Evolutionary conservation across 2,113 vertebrate species (phyloP), one percentile per base, ranked within the genome.

Genomic region (Chrysemys picta): DNA sequence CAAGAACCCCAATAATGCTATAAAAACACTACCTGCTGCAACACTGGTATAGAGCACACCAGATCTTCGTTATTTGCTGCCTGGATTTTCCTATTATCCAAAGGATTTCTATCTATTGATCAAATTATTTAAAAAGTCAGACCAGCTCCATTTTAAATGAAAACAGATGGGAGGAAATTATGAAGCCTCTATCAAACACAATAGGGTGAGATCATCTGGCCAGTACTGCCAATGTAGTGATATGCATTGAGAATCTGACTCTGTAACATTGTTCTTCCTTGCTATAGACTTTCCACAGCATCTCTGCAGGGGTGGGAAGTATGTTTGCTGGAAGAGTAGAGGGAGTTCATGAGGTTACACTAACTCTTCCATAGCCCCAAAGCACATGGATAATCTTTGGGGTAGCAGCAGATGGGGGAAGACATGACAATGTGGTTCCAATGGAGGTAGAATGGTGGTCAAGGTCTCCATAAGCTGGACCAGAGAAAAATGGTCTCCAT

Each of bases 341-440:
- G n/a, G 3, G 1, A n/a, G 2, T 22, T 52, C 9, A 54, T 27
- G 35, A 78, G 3, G 16, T 65, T 69, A 69, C 31, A 69, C 16
- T 62, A 62, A 62, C 59, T 69, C 31, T 19, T 69, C 24, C 3
- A 12, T 9, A 85, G 75, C 22, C n/a, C 47, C 53, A 52, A 38
- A n/a, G 25, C 5, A 45, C 0, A 2, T 24, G 42, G 35, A 82
- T 80, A n/a, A 5, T 5, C 3, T 2, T 29, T 49, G 78, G 52
- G 3, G 7, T 12, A 54, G 57, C 24, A 87, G 16, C 8, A 90
- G 62, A 9, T 49, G 31, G 1, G 25, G 0, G 3, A 90, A 42
- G 3, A 10, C 25, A 1, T 27, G n/a, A 27, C 59, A 24, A 14
- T 14, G 1, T 1, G 0, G 2, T 27, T 89, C 83, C 87, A 25